Evolutionary conservation across 1,140 invertebrate species (phyloP).

Genomic region (Bombus pascuorum): DNA sequence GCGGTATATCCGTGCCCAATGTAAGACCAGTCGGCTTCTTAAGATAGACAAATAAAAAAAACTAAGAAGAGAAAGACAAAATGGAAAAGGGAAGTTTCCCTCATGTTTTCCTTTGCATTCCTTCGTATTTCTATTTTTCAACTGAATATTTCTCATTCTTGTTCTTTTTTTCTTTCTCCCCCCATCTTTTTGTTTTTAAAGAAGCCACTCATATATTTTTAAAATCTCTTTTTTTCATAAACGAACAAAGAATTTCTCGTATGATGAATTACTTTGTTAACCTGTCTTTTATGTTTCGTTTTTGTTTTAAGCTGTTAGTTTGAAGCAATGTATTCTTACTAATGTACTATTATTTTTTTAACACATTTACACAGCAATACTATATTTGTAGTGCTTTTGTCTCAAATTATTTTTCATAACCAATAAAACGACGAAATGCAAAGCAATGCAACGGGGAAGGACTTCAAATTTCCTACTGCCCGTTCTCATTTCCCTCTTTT

Average conservation of each 20-base stretch:
- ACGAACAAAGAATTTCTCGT: conserved; percentile 10
- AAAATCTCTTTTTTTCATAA: not conserved
- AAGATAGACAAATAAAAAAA: conserved; percentile 38
- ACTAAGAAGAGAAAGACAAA: conserved; percentile 55
- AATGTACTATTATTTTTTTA: not conserved
- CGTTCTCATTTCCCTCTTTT: conserved; percentile 32
- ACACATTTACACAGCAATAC: not conserved
- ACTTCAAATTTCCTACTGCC: conserved; percentile 36
- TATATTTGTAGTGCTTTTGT: not conserved
- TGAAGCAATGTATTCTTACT: conserved; percentile 6
- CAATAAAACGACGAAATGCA: conserved; percentile 45
- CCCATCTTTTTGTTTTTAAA: conserved; percentile 17
- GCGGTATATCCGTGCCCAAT: conserved; percentile 51
- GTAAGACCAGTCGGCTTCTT: conserved; percentile 58
- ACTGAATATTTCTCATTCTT: conserved; percentile 27
- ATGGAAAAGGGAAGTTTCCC: conserved; percentile 55
- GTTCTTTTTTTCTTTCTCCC: conserved; percentile 1
- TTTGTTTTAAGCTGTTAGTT: conserved; percentile 30
- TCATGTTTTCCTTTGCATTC: conserved; percentile 32
- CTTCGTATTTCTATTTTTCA: conserved; percentile 7
- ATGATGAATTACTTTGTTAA: not conserved
- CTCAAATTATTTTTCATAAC: not conserved
- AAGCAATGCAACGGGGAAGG: conserved; percentile 41
- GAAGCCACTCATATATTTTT: conserved; percentile 1
- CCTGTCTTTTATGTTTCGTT: not conserved